Base-by-base conservation (phyloP, 2,797 vertebrate species). In the Ammospiza maritima region DNA sequence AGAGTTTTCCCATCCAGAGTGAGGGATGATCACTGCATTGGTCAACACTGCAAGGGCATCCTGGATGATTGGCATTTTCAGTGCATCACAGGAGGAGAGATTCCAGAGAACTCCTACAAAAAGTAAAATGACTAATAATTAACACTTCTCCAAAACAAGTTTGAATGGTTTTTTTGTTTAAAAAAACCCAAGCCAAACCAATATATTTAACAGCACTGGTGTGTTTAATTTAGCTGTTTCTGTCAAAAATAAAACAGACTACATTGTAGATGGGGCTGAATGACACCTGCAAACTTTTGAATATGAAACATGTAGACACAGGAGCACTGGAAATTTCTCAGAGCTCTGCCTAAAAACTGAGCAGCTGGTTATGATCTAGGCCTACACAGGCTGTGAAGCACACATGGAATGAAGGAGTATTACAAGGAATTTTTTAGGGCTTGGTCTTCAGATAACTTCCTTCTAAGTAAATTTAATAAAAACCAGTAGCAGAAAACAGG, bases 61-160 rank as follows among this genome's bases (percentile, higher is more conserved):
- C 97, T 99, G 99, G 98, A 99, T 99, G 96, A 99, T 99, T 89
- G 99, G 99, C 99, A 99, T 99, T 98, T 99, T 99, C 95, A 99
- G 98, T 82, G 99, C 99, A 85, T 99, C 99, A 25, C 99, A 99
- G 18, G 99, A 99, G 0, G 99, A 99, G 8, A 99, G 98, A 97
- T 99, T 99, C 99, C 99, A 99, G 67, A 99, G 98, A 93, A 99
- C 99, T 90, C 99, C 99, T 99, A 97, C 21, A 94, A 94, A 79
- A 71, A 62, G 32, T 18, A 22, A 89, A 90, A 94, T 69, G 10
- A 65, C 36, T 56, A 65, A 56, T 16, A 84, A 86, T 86, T 53
- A 96, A 34, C 8, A 64, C 3, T n/a, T 62, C 22, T 56, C 22
- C 11, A 29, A 51, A 82, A 74, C n/a, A 34, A 51, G 5, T 65